Base-by-base conservation (phyloP, 2,888 invertebrate species). In the Phaonia tiefii region DNA sequence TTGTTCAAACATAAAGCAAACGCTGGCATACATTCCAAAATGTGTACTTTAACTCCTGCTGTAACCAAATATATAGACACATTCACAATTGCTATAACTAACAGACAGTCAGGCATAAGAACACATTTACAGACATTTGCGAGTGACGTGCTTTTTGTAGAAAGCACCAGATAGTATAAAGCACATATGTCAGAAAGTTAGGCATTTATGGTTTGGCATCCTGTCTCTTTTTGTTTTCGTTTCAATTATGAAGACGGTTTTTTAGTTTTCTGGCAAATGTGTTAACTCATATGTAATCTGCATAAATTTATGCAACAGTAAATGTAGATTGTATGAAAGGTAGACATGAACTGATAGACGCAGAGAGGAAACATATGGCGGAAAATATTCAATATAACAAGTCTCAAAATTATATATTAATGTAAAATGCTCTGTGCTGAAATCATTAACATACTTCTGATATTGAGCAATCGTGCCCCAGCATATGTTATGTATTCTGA, bases 331-430 rank as follows among this genome's bases (percentile, higher is more conserved):
- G 39, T 44, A 15, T 13, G 54, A 25, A 25, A 54, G 20, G 20
- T 49, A 49, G 13, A 49, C 5, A 49, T n/a, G n/a, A n/a, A n/a
- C n/a, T n/a, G n/a, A n/a, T n/a, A n/a, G n/a, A n/a, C n/a, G n/a
- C n/a, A 8, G 4, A 31, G 8, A 3, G 31, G 8, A 31, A 31
- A 31, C 3, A 31, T 5, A 31, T 31, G 31, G 17, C n/a, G 1
- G 49, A 51, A 22, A 22, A 51, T 5, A n/a, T n/a, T n/a, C n/a
- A n/a, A n/a, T n/a, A 20, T 51, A 22, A 11, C 22, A 51, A 31
- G 31, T 31, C n/a, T 39, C n/a, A 25, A 44, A 69, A 69, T 70
- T 75, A 63, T 69, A 69, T 56, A 63, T 69, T 69, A 75, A 76
- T 76, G 75, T 44, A 65, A 70, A 42, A 69, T 76, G 42, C 44